phyloP scores from a whole-genome alignment of 2,888 invertebrate species.

The Drosophila niveifrons region DNA sequence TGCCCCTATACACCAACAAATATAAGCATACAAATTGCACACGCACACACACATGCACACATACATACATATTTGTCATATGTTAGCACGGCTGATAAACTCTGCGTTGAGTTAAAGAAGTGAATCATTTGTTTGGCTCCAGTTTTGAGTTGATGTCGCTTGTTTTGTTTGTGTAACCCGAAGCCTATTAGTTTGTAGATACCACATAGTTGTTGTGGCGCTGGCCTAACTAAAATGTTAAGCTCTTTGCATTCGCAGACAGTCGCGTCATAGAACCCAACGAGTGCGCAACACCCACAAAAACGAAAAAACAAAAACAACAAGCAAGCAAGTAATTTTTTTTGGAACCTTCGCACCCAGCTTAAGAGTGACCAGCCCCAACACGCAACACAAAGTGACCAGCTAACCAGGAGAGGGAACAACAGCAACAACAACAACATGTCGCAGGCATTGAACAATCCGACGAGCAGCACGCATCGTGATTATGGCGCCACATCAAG shows the following conservation, averaged over 20 bases:
- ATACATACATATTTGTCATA: constrained; percentile 50
- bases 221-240: constrained; percentile 35
- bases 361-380: constrained; percentile 22
- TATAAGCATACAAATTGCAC: constrained; percentile 8
- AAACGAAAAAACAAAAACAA: constrained; percentile 6
- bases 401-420: neutral
- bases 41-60: constrained; percentile 1
- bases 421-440: constrained; percentile 22
- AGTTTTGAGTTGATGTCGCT: constrained; percentile 31
- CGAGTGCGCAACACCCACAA: constrained; percentile 44
- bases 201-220: constrained; percentile 39
- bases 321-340: constrained; percentile 2
- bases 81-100: constrained; percentile 60
- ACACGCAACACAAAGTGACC: constrained; percentile 7
- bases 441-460: constrained; percentile 79
- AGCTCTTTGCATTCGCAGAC: constrained; percentile 57
- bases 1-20: constrained; percentile 25
- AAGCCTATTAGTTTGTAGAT: constrained; percentile 50
- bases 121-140: constrained; percentile 74
- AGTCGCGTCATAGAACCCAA: constrained; percentile 44
- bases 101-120: constrained; percentile 44
- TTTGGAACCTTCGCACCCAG: neutral
- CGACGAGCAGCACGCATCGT: constrained; percentile 64
- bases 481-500: constrained; percentile 84
- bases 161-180: constrained; percentile 60